Evolutionary conservation across 2,113 vertebrate species (phyloP).

Genomic region (Podarcis muralis): DNA sequence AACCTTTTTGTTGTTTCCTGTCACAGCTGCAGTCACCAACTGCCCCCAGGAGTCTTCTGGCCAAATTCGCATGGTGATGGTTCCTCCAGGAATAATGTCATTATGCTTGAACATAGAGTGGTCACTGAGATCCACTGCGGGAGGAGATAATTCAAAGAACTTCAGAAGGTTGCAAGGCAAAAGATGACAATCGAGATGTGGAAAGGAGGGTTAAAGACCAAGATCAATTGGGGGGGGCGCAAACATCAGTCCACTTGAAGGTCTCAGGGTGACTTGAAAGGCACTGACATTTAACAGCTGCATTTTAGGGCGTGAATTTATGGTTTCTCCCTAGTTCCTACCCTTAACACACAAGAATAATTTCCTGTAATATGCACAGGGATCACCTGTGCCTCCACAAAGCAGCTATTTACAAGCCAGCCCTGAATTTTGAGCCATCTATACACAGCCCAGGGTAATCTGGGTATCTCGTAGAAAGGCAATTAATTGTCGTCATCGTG

Average conservation of each 20-base stretch:
- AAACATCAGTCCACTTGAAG: too few species aligned
- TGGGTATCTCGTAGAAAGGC: background rate
- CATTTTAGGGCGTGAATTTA: too few species aligned
- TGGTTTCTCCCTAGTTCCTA: background rate
- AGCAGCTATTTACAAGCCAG: background rate
- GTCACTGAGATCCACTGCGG: slow-evolving; percentile 69
- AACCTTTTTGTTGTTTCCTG: slow-evolving; percentile 68
- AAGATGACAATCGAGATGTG: background rate
- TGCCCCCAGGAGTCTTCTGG: slow-evolving; percentile 66
- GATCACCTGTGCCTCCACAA: background rate
- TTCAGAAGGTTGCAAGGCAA: background rate
- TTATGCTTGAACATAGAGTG: slow-evolving; percentile 58
- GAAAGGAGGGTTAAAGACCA: background rate
- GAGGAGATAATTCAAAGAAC: background rate
- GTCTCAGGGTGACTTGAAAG: background rate
- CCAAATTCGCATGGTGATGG: slow-evolving; percentile 71
- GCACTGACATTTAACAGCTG: background rate
- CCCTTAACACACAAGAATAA: background rate
- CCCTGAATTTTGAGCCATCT: background rate
- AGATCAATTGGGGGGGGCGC: background rate
- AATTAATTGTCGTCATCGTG: background rate
- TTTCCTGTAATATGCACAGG: background rate
- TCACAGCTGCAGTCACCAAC: slow-evolving; percentile 69
- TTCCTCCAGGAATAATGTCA: slow-evolving; percentile 64
- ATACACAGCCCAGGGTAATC: background rate